Evolutionary conservation across 2,113 vertebrate genomes (phyloP), one percentile per base, ranked within the genome.

Genomic region (Nerophis ophidion): DNA sequence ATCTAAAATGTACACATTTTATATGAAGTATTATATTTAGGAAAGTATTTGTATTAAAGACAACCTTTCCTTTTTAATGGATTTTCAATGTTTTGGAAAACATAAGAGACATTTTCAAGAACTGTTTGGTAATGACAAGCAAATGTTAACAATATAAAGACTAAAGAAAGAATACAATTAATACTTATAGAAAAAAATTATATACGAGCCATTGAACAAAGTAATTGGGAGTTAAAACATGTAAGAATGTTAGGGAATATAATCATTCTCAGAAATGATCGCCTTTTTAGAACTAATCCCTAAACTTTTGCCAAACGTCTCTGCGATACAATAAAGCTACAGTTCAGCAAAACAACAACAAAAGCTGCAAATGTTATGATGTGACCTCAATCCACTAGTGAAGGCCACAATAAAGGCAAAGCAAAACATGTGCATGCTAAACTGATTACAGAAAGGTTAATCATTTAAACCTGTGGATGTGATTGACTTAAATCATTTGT

Each of bases 361-460:
- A n/a, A 48, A 48, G 16, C 5, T 34, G 10, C 5, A 15, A 53
- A 51, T 11, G 34, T 13, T 0, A 51, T 33, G 5, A 33, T 33
- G 12, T 51, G 49, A 42, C 54, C 35, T 38, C 33, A 54, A 38
- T 38, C 52, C 15, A 36, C 48, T 15, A 16, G 35, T 33, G 1
- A 52, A 60, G 40, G 33, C 33, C 45, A 64, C 6, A 52, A 8
- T 58, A 8, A 58, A 44, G 14, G 35, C 12, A 48, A 66, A 66
- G 6, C 34, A 51, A 50, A 60, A 50, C 13, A 50, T 14, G 11
- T 35, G 38, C 2, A 12, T 55, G 34, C 50, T 17, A 63, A 53
- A 19, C 11, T 46, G 36, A 44, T 17, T 46, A 40, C 47, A 59
- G 14, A 6, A 50, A 6, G 1, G 6, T 5, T 26, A 26, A 26